Base-by-base conservation (phyloP, 2,888 invertebrate genomes). In the Platypus cylindrus region DNA sequence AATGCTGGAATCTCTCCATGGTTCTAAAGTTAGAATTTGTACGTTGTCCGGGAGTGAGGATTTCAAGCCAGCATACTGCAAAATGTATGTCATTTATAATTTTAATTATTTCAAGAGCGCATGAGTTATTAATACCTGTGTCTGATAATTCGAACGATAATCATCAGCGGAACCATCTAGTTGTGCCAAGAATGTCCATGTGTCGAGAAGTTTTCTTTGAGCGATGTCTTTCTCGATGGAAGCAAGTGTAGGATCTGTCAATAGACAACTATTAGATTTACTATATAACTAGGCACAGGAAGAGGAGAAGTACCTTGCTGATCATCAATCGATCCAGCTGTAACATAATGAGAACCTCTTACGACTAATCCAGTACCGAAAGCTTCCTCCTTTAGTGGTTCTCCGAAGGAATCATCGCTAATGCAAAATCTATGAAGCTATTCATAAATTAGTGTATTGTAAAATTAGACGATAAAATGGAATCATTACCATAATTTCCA, bases 371-470 rank as follows among this genome's bases (percentile, higher is more conserved):
- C 86, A 41, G 59, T 53, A 0, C 75, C 78, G 36, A 64, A 75
- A 0, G 73, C 78, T 0, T 70, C 69, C 60, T 98, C 97, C 51
- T 93, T 85, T 1, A 97, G 59, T 0, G 91, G 75, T 61, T 97
- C 95, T 0, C 97, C 97, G 50, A 90, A 89, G 0, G 79, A 81
- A 56, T 98, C 97, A 49, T 98, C 97, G 34, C 71, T 69, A 1
- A 90, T 53, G 13, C 87, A 60, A 26, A 90, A 68, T 34, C 97
- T 71, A 53, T 97, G 95, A 2, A 91, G 48, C 80, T 78, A 46
- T 17, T 58, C 41, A 30, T 46, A 30, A 25, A 5, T 32, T 8
- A 8, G 7, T 20, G 8, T 20, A 8, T 20, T 8, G 7, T 7
- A 20, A 20, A 7, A 20, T 20, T 20, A 20, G 20, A 5, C 20